Conservation (phyloP, 2,113 vertebrate species). For the Zosterops pallidus region DNA sequence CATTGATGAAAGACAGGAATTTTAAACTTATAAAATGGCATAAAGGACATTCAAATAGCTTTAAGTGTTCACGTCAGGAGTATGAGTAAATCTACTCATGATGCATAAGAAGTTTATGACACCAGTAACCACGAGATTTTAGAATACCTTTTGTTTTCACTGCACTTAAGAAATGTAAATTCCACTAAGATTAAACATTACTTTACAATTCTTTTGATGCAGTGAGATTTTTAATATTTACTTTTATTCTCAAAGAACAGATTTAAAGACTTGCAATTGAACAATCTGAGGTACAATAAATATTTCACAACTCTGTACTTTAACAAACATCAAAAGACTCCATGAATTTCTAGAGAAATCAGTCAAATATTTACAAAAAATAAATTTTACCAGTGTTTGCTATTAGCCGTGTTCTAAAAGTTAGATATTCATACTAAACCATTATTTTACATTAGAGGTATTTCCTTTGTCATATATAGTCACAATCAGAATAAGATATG, state of each 20-base stretch:
- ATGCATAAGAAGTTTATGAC: neutral
- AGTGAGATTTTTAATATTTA: neutral
- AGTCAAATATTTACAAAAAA: neutral
- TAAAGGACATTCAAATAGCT: neutral
- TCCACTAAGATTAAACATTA: constrained; percentile 6
- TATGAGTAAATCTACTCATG: neutral
- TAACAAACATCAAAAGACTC: neutral
- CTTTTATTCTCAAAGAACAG: neutral
- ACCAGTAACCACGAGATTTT: neutral
- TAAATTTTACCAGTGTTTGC: neutral
- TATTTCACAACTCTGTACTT: constrained; percentile 31
- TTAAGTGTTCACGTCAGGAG: neutral
- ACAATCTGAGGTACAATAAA: neutral
- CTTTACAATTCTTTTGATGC: neutral
- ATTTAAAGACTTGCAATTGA: neutral
- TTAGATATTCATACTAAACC: neutral
- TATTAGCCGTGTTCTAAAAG: neutral
- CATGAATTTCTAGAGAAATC: neutral
- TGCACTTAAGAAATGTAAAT: neutral
- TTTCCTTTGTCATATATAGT: neutral
- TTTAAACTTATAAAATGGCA: neutral
- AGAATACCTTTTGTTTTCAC: neutral
- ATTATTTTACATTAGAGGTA: neutral
- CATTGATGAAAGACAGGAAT: neutral
- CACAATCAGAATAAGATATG: neutral